A percentile compares a stretch with the other conserved stretches of the same genome.
Conservation (phyloP, 2,113 vertebrate genomes). For the Oncorhynchus keta region DNA sequence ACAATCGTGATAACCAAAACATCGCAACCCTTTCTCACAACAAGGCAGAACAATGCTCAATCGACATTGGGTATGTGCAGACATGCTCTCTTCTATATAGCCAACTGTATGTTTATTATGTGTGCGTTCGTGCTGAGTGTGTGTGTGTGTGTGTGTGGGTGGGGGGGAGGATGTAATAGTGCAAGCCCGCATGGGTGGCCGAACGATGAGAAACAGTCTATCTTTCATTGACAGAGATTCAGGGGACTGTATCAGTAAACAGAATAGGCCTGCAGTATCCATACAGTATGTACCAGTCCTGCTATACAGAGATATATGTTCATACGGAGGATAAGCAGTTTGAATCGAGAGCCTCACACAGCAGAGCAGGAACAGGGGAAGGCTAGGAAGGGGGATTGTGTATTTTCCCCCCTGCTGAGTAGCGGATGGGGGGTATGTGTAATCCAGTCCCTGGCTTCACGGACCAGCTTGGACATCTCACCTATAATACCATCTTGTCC, state of each 20-base stretch:
- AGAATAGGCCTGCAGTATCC: not conserved
- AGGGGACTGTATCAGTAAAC: not conserved
- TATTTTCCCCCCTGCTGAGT: slow-evolving; percentile 38
- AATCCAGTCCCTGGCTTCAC: slow-evolving; percentile 55
- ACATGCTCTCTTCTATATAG: not conserved
- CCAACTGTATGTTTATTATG: not conserved
- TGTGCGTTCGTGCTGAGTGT: not conserved
- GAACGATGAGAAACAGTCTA: not conserved
- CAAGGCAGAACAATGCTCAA: not conserved
- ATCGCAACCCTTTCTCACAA: too few species aligned
- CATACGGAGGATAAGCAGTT: slow-evolving; percentile 41
- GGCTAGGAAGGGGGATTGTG: slow-evolving; percentile 27
- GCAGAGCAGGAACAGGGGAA: slow-evolving; percentile 7
- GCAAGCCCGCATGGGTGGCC: not conserved
- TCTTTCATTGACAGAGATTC: not conserved
- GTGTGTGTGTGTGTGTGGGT: not conserved
- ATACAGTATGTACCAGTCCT: not conserved
- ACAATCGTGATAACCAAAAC: too few species aligned
- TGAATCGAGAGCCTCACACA: slow-evolving; percentile 58
- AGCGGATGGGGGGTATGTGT: slow-evolving; percentile 44
- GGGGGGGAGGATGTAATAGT: not conserved
- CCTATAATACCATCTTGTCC: slow-evolving; percentile 56
- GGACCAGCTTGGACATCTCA: slow-evolving; percentile 60
- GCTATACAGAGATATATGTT: slow-evolving; percentile 20
- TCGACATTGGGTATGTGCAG: not conserved